A percentile compares a stretch with the other conserved stretches of the same genome.
Conservation (phyloP, 2,797 vertebrate genomes). For the Eutrigla gurnardus region DNA sequence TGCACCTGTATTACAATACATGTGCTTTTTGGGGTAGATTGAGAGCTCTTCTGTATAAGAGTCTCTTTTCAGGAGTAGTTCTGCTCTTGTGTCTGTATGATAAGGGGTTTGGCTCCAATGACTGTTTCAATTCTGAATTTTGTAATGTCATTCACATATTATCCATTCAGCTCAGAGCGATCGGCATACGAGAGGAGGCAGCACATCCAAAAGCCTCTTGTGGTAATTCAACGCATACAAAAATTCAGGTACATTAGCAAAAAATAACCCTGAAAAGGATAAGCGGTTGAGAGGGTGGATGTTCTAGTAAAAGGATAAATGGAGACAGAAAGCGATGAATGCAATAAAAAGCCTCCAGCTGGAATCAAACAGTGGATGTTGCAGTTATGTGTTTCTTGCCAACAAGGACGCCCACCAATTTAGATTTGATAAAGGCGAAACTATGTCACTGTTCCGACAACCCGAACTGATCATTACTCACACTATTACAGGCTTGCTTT, state of each 20-base stretch:
- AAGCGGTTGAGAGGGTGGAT: constrained; percentile 41
- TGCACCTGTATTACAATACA: constrained; percentile 49
- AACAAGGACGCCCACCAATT: constrained; percentile 26
- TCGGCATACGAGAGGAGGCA: constrained; percentile 45
- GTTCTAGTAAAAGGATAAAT: constrained; percentile 41
- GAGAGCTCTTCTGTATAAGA: constrained; percentile 66
- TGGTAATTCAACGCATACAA: constrained; percentile 52
- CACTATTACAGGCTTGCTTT: neutral
- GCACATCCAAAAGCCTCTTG: constrained; percentile 56
- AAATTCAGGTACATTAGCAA: constrained; percentile 55
- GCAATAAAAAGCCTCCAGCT: constrained; percentile 47
- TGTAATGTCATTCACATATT: constrained; percentile 64
- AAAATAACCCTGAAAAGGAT: constrained; percentile 53
- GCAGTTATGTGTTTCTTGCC: constrained; percentile 17
- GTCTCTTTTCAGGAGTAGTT: constrained; percentile 65
- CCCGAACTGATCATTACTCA: constrained; percentile 2
- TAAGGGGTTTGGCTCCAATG: constrained; percentile 56
- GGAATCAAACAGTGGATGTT: constrained; percentile 38
- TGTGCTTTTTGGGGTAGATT: constrained; percentile 55
- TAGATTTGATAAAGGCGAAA: constrained; percentile 22
- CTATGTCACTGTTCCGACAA: neutral
- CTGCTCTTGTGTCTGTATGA: constrained; percentile 58
- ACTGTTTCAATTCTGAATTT: constrained; percentile 66
- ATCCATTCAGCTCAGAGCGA: constrained; percentile 57
- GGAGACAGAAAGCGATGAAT: constrained; percentile 44